These are phyloP conservation scores for Siderastrea siderea DNA, from an alignment of 92 coral and sea anemone genomes.

Conservation along the genomic window DNA sequence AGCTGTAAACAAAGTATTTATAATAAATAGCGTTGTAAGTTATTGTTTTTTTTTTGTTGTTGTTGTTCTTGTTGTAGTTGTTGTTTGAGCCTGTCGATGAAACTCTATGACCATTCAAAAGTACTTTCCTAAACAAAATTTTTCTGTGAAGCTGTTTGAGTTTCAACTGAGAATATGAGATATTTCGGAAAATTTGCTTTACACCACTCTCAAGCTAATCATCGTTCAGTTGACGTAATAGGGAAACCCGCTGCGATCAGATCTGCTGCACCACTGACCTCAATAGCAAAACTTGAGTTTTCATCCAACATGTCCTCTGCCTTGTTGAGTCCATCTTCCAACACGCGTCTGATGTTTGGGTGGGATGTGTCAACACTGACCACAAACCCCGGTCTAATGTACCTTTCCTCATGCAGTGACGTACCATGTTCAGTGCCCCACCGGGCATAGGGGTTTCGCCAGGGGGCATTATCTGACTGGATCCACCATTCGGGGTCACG, in stretches of 20 bases:
- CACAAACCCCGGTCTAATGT: conserved; percentile 84
- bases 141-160: no score
- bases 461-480: conserved; percentile 74
- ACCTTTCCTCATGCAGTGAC: conserved; percentile 78
- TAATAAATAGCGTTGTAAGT: no score
- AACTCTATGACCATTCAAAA: no score
- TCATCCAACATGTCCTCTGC: conserved; percentile 64
- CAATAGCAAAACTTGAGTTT: conserved; percentile 75
- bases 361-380: conserved; percentile 79
- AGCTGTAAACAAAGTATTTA: no score
- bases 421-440: conserved; percentile 70
- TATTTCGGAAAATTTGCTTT: no score
- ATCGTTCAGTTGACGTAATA: not conserved
- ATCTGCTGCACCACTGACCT: conserved; percentile 54
- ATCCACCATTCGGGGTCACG: conserved; percentile 97
- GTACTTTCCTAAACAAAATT: no score
- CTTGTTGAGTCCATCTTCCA: conserved; percentile 73
- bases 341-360: conserved; percentile 68
- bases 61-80: no score
- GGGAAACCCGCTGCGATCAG: no score
- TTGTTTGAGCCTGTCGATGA: no score
- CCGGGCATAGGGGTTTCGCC: conserved; percentile 83
- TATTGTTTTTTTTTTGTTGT: no score
- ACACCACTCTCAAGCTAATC: no score
- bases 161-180: no score